Conservation (phyloP, 2,888 invertebrate species). For the Nomada ferruginata region DNA sequence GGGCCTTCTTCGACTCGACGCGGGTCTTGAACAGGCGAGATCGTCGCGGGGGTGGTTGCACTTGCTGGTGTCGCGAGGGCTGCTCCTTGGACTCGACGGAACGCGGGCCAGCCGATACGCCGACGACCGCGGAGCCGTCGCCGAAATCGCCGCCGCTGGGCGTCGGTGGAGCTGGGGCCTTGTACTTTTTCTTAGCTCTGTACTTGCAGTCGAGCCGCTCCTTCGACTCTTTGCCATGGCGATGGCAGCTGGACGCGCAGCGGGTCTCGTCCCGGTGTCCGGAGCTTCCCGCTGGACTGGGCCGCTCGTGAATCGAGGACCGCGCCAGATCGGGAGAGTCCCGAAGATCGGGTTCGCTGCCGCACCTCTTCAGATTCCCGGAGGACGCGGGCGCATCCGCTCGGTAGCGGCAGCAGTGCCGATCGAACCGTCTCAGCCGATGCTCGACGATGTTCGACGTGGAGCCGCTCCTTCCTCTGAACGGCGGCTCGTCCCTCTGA, state of each 20-base stretch:
- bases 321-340: constrained; percentile 67
- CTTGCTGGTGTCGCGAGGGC: background rate
- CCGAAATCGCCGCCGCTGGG: constrained; percentile 76
- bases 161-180: constrained; percentile 89
- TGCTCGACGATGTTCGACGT: constrained; percentile 72
- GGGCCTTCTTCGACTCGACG: constrained; percentile 88
- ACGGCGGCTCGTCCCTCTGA: constrained; percentile 73
- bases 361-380: constrained; percentile 87
- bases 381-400: constrained; percentile 42
- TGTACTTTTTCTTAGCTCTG: constrained; percentile 90
- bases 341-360: constrained; percentile 90
- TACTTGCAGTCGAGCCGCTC: constrained; percentile 82
- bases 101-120: background rate
- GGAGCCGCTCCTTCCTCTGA: constrained; percentile 76
- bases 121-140: constrained; percentile 84
- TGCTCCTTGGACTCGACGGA: background rate
- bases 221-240: constrained; percentile 84
- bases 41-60: constrained; percentile 84
- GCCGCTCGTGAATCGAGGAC: constrained; percentile 25
- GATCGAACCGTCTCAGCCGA: constrained; percentile 62
- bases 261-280: constrained; percentile 9
- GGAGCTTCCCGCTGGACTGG: constrained; percentile 16
- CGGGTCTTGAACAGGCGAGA: constrained; percentile 90
- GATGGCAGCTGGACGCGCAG: constrained; percentile 68
- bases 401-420: constrained; percentile 71